A percentile compares a stretch with the other conserved stretches of the same genome.
Conservation (phyloP, 2,888 invertebrate species). For the Sisyra terminalis region DNA sequence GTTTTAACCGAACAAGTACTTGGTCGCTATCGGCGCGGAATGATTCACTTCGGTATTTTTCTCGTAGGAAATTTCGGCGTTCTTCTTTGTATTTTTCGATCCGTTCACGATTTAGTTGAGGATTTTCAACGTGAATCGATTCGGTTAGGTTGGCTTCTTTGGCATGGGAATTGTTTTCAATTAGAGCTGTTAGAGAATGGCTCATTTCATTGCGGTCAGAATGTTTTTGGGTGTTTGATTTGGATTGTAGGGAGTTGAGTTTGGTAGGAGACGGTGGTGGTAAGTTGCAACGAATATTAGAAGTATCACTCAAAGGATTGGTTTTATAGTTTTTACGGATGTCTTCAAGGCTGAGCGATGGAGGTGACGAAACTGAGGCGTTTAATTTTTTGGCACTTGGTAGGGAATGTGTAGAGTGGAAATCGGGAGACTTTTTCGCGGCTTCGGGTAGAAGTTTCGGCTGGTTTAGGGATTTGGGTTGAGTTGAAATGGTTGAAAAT, state of each 20-base stretch:
- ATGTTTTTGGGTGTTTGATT: too few relatives aligned
- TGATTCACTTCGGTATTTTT: slow-evolving; percentile 72
- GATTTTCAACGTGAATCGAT: slow-evolving; percentile 25
- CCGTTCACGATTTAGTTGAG: slow-evolving; percentile 55
- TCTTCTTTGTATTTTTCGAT: slow-evolving; percentile 87
- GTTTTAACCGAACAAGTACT: slow-evolving; percentile 29
- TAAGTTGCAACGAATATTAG: too few relatives aligned
- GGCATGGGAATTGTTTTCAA: too few relatives aligned
- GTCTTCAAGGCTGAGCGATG: background rate
- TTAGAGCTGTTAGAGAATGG: too few relatives aligned
- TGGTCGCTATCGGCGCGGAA: slow-evolving; percentile 45
- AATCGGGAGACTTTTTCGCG: slow-evolving; percentile 5
- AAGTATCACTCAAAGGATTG: too few relatives aligned
- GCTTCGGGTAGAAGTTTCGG: slow-evolving; percentile 32
- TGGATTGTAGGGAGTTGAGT: too few relatives aligned
- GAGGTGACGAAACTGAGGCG: background rate
- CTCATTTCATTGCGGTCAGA: too few relatives aligned
- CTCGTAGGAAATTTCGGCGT: slow-evolving; percentile 64
- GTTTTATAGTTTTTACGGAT: too few relatives aligned
- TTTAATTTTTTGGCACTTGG: background rate
- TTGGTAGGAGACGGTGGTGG: too few relatives aligned
- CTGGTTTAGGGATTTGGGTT: slow-evolving; percentile 36
- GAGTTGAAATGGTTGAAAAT: slow-evolving; percentile 26
- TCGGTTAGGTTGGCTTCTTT: background rate
- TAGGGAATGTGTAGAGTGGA: slow-evolving; percentile 5